These are phyloP conservation scores for Synanthedon vespiformis DNA, from an alignment of 2,888 invertebrate genomes.

Conservation along the genomic window DNA sequence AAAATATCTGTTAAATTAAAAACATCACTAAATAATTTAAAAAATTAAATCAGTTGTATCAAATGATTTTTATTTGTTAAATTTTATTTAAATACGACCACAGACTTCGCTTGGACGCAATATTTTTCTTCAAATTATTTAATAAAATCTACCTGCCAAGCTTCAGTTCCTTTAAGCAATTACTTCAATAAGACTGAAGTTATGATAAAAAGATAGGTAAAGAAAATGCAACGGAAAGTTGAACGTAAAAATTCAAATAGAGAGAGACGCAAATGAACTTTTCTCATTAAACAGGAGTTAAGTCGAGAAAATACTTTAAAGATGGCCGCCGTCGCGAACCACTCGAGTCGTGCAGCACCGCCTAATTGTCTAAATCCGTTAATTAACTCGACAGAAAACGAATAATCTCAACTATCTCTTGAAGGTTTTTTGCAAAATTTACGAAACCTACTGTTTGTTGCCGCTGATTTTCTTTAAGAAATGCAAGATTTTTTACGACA, in stretches of 20 bases:
- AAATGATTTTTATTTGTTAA: too few species aligned
- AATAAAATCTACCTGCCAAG: too few species aligned
- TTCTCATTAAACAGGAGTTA: neutral
- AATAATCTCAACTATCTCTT: neutral
- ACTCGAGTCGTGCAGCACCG: neutral
- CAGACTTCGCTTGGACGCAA: too few species aligned
- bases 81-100: too few species aligned
- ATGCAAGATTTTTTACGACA: too few species aligned
- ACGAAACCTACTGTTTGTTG: neutral
- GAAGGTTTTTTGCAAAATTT: neutral
- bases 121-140: too few species aligned
- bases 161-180: too few species aligned
- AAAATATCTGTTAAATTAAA: too few species aligned
- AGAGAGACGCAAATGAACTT: neutral
- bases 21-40: too few species aligned
- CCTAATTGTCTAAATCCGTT: neutral
- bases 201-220: neutral
- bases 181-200: too few species aligned
- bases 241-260: neutral
- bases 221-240: neutral
- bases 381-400: neutral
- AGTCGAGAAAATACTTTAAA: neutral
- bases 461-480: neutral
- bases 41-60: too few species aligned
- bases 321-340: neutral